Evolutionary conservation across 2,797 vertebrate genomes (phyloP).

Genomic region (Oreochromis grahami): DNA sequence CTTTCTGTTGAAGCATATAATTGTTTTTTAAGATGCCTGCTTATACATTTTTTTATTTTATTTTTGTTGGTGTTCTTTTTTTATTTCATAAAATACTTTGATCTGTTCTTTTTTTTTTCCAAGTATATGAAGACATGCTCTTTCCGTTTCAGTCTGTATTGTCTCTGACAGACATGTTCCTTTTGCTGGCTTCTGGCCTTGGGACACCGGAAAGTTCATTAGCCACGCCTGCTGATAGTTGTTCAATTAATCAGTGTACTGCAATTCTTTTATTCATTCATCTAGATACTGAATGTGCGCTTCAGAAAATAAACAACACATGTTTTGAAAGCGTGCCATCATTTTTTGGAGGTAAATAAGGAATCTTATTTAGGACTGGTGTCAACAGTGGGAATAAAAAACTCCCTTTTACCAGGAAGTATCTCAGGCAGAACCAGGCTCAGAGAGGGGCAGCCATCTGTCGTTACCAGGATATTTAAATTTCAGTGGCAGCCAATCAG

Average conservation of each 20-base stretch:
- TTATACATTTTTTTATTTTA: conserved; percentile 6
- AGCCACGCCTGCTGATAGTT: conserved; percentile 73
- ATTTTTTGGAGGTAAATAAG: background rate
- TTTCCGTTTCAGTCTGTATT: conserved; percentile 27
- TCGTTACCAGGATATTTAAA: background rate
- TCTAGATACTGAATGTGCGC: conserved; percentile 79
- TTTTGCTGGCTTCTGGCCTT: conserved; percentile 32
- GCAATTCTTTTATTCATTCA: conserved; percentile 67
- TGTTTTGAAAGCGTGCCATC: conserved; percentile 62
- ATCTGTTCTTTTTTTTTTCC: conserved; percentile 45
- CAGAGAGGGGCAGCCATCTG: background rate
- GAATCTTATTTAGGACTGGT: background rate
- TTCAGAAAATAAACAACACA: conserved; percentile 78
- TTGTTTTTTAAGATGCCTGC: conserved; percentile 47
- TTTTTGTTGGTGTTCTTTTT: conserved; percentile 13
- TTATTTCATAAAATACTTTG: conserved; percentile 47
- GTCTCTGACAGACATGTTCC: conserved; percentile 43
- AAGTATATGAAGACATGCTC: conserved; percentile 48
- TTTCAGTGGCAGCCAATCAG: background rate
- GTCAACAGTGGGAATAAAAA: background rate
- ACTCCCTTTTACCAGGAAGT: background rate
- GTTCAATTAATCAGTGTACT: conserved; percentile 68
- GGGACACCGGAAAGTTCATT: conserved; percentile 48
- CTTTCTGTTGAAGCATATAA: conserved; percentile 25
- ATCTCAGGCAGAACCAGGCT: background rate